phyloP scores from a whole-genome alignment of 2,113 vertebrate genomes.

The Pao palembangensis region DNA sequence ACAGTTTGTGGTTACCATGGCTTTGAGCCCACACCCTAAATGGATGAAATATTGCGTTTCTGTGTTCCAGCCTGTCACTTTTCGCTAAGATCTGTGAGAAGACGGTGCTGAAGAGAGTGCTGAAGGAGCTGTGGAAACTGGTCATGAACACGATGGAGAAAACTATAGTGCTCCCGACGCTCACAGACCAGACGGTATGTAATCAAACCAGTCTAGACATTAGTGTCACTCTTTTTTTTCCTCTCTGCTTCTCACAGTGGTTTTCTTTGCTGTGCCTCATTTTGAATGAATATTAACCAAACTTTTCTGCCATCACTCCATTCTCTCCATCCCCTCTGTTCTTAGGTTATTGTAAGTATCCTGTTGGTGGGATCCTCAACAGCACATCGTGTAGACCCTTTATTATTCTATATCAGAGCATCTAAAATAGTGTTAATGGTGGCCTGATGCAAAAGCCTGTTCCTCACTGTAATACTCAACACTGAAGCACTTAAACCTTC shows the following conservation, averaged over 20 bases:
- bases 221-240: not conserved
- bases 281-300: constrained; percentile 30
- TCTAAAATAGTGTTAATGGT: constrained; percentile 16
- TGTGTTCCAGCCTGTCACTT: constrained; percentile 83
- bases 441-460: constrained; percentile 34
- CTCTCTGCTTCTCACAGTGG: constrained; percentile 5
- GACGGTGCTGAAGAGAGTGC: constrained; percentile 92
- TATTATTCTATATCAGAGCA: constrained; percentile 17
- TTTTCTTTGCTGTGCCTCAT: constrained; percentile 15
- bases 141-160: constrained; percentile 99
- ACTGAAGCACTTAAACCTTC: constrained; percentile 24
- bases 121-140: constrained; percentile 97
- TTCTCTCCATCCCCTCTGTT: constrained; percentile 35
- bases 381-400: constrained; percentile 14
- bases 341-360: constrained; percentile 69
- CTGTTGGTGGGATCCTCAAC: not conserved
- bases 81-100: constrained; percentile 99
- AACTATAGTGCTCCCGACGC: constrained; percentile 89
- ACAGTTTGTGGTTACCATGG: not conserved
- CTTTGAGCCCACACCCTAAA: not conserved
- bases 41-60: not conserved
- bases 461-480: constrained; percentile 9
- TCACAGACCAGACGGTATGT: constrained; percentile 92
- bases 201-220: not conserved
- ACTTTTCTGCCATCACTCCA: constrained; percentile 41